These are phyloP conservation scores for Aegithalos caudatus DNA, from an alignment of 2,113 vertebrate species.

Conservation along the genomic window DNA sequence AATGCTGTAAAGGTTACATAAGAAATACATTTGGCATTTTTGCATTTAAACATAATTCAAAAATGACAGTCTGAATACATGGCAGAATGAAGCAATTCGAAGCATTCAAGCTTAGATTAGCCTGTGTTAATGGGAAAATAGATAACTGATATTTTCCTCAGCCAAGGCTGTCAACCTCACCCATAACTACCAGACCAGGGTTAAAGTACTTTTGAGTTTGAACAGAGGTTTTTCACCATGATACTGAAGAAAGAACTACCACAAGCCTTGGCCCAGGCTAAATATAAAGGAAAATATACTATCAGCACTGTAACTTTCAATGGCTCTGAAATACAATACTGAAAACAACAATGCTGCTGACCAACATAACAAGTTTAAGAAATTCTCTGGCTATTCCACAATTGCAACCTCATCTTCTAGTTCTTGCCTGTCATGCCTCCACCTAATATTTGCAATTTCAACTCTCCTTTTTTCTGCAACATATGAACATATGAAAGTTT, in stretches of 20 bases:
- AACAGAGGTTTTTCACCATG: neutral
- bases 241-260: neutral
- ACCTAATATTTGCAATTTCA: neutral
- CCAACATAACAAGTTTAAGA: neutral
- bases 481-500: neutral
- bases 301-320: neutral
- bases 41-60: neutral
- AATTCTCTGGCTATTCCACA: neutral
- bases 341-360: neutral
- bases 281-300: neutral
- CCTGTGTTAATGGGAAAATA: neutral
- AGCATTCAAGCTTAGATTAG: neutral
- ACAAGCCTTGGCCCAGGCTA: neutral
- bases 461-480: neutral
- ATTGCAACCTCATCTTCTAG: neutral
- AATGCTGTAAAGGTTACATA: neutral
- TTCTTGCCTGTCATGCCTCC: neutral
- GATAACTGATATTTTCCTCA: neutral
- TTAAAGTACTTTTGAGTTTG: neutral
- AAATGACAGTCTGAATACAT: neutral
- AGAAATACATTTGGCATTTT: constrained; percentile 2
- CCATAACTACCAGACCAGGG: neutral
- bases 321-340: neutral
- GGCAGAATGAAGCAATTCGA: constrained; percentile 1
- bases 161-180: neutral